Percentiles rank a stretch among this genome's conserved stretches.
Conservation (phyloP, 2,888 invertebrate species). For the Diadromus collaris region DNA sequence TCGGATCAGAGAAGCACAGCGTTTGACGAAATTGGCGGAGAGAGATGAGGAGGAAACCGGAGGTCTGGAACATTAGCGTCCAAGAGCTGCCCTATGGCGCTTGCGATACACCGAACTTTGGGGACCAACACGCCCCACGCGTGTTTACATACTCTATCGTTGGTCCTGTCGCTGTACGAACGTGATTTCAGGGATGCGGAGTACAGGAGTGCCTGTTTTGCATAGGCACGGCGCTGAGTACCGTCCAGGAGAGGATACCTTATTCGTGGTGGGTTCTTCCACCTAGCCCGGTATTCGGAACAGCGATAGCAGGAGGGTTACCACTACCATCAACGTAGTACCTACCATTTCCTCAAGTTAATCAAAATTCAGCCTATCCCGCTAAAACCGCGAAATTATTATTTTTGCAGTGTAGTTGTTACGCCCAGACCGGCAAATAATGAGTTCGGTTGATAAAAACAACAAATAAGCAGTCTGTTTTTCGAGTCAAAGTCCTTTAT, state of each 20-base stretch:
- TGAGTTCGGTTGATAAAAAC: no score
- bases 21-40: slow-evolving; percentile 1
- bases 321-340: neutral
- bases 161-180: slow-evolving; percentile 30
- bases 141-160: slow-evolving; percentile 48
- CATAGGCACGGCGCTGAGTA: slow-evolving; percentile 38
- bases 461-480: no score
- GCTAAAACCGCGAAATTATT: neutral
- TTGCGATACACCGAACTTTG: slow-evolving; percentile 46
- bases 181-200: slow-evolving; percentile 33
- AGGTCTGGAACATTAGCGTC: slow-evolving; percentile 15
- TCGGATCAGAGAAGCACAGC: slow-evolving; percentile 19
- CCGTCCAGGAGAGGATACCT: slow-evolving; percentile 33
- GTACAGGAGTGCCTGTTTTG: slow-evolving; percentile 51
- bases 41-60: slow-evolving; percentile 15
- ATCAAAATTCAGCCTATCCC: slow-evolving; percentile 4
- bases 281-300: slow-evolving; percentile 4
- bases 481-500: no score
- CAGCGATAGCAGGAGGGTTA: slow-evolving; percentile 11
- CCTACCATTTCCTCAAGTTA: neutral
- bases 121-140: slow-evolving; percentile 22
- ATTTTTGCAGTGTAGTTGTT: no score
- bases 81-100: slow-evolving; percentile 12
- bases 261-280: slow-evolving; percentile 41
- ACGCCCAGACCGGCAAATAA: no score